Conservation (phyloP, 2,888 invertebrate species). For the Drosophila buzzatii region DNA sequence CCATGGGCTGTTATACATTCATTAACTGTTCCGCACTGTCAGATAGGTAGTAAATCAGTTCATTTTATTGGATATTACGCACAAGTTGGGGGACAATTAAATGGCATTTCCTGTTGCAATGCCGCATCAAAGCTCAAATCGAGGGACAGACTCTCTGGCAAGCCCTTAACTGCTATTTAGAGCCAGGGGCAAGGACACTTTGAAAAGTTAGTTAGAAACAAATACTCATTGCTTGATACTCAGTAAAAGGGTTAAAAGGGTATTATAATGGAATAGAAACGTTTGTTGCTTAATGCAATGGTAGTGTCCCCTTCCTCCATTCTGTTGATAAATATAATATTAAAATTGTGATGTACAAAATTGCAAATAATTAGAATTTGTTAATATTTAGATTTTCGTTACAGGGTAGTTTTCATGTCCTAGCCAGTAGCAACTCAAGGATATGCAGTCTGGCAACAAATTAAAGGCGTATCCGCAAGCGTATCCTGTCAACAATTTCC, state of each 20-base stretch:
- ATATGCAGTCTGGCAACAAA: slow-evolving; percentile 62
- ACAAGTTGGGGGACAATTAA: slow-evolving; percentile 57
- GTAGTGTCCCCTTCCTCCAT: too few species aligned
- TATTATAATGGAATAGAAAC: neutral
- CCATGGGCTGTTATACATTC: slow-evolving; percentile 19
- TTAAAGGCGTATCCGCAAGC: slow-evolving; percentile 81
- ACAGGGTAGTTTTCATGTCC: neutral
- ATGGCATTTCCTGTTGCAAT: slow-evolving; percentile 55
- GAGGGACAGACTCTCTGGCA: slow-evolving; percentile 7
- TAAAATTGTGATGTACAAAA: too few species aligned
- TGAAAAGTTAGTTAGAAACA: slow-evolving; percentile 20
- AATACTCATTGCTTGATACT: neutral
- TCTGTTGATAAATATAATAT: too few species aligned
- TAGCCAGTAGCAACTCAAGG: neutral
- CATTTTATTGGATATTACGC: slow-evolving; percentile 10
- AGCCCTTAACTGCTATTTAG: slow-evolving; percentile 7
- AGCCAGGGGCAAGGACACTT: slow-evolving; percentile 25
- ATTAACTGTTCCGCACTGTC: slow-evolving; percentile 43
- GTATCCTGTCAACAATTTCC: slow-evolving; percentile 83
- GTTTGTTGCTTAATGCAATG: too few species aligned
- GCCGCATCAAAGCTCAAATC: slow-evolving; percentile 47
- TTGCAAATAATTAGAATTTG: too few species aligned
- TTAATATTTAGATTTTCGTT: neutral
- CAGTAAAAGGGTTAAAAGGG: neutral
- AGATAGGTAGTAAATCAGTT: slow-evolving; percentile 19